Evolutionary conservation across 2,113 vertebrate genomes (phyloP).

Genomic region (Uropsilus gracilis): DNA sequence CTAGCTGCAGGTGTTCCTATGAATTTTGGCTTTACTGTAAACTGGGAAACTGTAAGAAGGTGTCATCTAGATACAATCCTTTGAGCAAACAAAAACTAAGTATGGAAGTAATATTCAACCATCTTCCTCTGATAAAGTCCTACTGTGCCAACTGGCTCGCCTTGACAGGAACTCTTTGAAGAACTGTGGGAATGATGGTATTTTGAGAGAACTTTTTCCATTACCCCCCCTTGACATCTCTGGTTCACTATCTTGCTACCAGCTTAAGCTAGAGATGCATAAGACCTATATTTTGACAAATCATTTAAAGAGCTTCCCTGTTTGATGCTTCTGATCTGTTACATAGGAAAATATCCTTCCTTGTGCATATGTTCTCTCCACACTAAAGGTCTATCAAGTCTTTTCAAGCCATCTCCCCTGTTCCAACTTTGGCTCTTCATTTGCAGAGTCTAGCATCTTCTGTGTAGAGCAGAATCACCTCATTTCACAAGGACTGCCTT

Average conservation of each 20-base stretch:
- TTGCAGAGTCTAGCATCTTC: neutral
- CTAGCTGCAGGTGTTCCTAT: conserved; percentile 29
- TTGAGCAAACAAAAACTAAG: neutral
- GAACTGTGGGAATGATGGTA: neutral
- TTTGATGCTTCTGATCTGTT: neutral
- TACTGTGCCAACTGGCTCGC: neutral
- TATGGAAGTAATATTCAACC: neutral
- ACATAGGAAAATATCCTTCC: neutral
- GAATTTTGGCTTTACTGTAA: neutral
- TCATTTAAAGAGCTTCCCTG: neutral
- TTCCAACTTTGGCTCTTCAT: neutral
- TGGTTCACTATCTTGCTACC: neutral
- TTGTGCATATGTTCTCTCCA: neutral
- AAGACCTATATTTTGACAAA: neutral
- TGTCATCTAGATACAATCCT: neutral
- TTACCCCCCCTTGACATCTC: neutral
- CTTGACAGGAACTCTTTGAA: neutral
- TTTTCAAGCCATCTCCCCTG: neutral
- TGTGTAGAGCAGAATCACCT: neutral
- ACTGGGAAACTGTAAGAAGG: neutral
- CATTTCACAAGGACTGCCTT: neutral
- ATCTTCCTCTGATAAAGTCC: neutral
- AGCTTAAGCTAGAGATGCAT: neutral
- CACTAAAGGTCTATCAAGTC: neutral
- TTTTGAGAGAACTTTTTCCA: neutral